Base-by-base conservation (phyloP, 2,888 invertebrate species). In the Hedychridium roseum region DNA sequence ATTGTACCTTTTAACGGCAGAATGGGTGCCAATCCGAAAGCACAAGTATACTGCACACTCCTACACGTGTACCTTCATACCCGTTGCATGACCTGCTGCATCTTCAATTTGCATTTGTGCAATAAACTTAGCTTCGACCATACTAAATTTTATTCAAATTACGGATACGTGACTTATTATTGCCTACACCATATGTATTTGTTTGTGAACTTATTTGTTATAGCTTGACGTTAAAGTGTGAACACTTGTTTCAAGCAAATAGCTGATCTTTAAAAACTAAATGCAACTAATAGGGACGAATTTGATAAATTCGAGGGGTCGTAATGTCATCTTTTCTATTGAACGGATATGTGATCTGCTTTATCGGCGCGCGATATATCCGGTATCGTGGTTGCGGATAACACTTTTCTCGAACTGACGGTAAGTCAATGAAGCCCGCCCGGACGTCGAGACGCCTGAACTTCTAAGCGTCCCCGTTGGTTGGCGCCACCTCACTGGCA, bases 401-500 rank as follows among this genome's bases (percentile, higher is more conserved):
- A 11, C 36, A 35, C 28, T 41, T 54, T 52, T 54, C 54, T 60
- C 62, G 54, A 66, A 64, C 66, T 64, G 59, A 64, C 60, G 66
- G 67, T 46, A 47, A 48, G 2, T 43, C 43, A 27, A 30, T 11
- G 57, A 66, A 65, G 32, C 54, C 40, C n/a, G n/a, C n/a, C n/a
- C 27, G 34, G 50, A 49, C 64, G 66, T 62, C 60, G 60, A 43
- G 68, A 63, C 54, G 60, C 54, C 54, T 31, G 3, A 2, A 43
- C 43, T 73, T 59, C 56, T 17, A 20, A 40, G 43, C 55, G 59
- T 64, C 65, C 40, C 64, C 73, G 71, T 49, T 34, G 28, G 62
- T 48, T 43, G 74, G 73, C 75, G 71, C 71, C 72, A 70, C 61
- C 20, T 15, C 40, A 39, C 45, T 31, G 11, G 27, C 9, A 4